Percentiles rank a stretch among this genome's conserved stretches.
phyloP scores from a whole-genome alignment of 2,797 vertebrate genomes.

The Decapterus maruadsi region DNA sequence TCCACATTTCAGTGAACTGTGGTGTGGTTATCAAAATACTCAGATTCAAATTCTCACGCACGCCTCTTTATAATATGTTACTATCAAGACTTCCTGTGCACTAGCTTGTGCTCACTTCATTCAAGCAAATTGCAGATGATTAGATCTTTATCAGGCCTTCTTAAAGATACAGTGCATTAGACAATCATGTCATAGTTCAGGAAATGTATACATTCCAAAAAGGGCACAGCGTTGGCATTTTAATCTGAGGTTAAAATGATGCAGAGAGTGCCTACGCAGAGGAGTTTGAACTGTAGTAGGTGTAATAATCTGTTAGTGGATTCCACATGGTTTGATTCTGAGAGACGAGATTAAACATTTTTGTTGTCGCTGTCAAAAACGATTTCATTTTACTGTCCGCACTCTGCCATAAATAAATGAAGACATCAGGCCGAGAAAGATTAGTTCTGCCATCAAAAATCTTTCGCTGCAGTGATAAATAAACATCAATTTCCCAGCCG shows the following conservation, averaged over 20 bases:
- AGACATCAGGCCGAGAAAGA: neutral
- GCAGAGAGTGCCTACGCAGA: neutral
- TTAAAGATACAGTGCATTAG: neutral
- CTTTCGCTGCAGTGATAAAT: neutral
- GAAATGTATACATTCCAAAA: neutral
- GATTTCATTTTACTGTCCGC: neutral
- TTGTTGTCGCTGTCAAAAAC: neutral
- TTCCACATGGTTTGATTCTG: neutral
- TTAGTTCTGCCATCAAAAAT: neutral
- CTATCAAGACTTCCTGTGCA: slow-evolving; percentile 38
- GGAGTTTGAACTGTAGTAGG: neutral
- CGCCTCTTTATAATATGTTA: neutral
- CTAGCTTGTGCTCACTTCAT: neutral
- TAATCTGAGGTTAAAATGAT: neutral
- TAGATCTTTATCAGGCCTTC: slow-evolving; percentile 5
- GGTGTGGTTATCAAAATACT: neutral
- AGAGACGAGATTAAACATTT: neutral
- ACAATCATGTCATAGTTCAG: neutral
- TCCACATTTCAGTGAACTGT: neutral
- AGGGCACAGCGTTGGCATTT: neutral
- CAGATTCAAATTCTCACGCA: neutral
- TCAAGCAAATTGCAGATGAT: slow-evolving; percentile 3
- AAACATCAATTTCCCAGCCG: neutral
- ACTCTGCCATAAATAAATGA: neutral
- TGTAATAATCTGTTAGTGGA: neutral